Evolutionary conservation across 2,113 vertebrate species (phyloP).

Genomic region (Dicaeum eximium): DNA sequence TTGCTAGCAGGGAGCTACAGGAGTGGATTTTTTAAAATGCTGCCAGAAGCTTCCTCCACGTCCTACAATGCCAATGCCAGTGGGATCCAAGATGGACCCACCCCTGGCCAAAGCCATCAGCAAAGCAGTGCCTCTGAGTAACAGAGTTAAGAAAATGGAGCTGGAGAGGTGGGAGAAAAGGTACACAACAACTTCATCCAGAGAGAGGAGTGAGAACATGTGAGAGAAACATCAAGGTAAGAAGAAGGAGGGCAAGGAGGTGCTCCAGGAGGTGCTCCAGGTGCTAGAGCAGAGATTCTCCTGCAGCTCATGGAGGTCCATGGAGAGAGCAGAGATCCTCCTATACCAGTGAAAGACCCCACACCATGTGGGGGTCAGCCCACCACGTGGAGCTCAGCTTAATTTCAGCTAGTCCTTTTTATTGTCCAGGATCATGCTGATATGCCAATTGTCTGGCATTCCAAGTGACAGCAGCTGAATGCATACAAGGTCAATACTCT

Average conservation of each 20-base stretch:
- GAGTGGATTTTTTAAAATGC: not conserved
- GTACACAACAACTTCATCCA: not conserved
- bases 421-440: not conserved
- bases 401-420: not conserved
- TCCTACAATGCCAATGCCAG: not conserved
- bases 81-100: accelerated
- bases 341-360: not conserved
- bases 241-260: not conserved
- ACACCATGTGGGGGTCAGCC: accelerated
- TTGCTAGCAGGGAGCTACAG: not conserved
- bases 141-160: not conserved
- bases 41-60: not conserved
- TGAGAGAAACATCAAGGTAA: not conserved
- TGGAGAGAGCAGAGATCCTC: not conserved
- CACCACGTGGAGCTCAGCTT: not conserved
- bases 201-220: not conserved
- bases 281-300: not conserved
- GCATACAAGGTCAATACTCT: not conserved
- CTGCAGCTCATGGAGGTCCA: not conserved
- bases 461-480: not conserved
- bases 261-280: not conserved
- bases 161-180: accelerated
- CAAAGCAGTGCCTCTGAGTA: not conserved
- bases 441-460: constrained; percentile 16
- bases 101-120: not conserved